Evolutionary conservation across 2,797 vertebrate species (phyloP).

Genomic region (Ctenosaura bakeri): DNA sequence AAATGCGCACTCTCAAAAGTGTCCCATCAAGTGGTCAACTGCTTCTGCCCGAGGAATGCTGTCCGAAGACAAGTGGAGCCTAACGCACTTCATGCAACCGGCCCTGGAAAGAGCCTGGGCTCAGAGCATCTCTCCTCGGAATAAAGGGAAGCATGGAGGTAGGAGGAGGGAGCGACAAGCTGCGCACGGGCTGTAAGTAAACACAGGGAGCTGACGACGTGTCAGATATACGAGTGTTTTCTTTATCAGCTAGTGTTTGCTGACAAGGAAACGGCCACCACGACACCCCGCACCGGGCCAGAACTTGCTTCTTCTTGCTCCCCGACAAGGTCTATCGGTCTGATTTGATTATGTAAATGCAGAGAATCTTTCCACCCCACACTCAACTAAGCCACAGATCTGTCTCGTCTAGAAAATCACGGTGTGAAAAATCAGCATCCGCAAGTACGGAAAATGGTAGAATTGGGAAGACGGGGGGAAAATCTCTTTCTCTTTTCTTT

Average conservation of each 20-base stretch:
- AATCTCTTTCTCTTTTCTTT: background rate
- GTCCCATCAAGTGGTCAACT: conserved; percentile 47
- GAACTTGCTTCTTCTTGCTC: conserved; percentile 75
- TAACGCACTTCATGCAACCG: conserved; percentile 28
- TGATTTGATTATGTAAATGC: conserved; percentile 56
- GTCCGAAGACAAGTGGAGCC: conserved; percentile 54
- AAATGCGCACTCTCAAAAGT: conserved; percentile 46
- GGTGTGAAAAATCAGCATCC: background rate
- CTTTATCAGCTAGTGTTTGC: conserved; percentile 81
- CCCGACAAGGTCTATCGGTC: conserved; percentile 76
- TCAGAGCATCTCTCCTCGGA: conserved; percentile 51
- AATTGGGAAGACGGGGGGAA: background rate
- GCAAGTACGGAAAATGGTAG: background rate
- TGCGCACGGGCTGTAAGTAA: conserved; percentile 81
- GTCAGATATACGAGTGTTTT: conserved; percentile 85
- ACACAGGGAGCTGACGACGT: conserved; percentile 83
- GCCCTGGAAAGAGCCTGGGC: conserved; percentile 59
- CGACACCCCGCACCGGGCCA: conserved; percentile 23
- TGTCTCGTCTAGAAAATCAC: background rate
- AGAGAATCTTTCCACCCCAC: background rate
- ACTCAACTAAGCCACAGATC: background rate
- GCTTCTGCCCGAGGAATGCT: conserved; percentile 44
- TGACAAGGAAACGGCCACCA: conserved; percentile 78
- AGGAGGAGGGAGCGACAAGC: conserved; percentile 58
- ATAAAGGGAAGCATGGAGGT: conserved; percentile 53